Base-by-base conservation (phyloP, 2,888 invertebrate species). In the Drosophila fulvimacula region DNA sequence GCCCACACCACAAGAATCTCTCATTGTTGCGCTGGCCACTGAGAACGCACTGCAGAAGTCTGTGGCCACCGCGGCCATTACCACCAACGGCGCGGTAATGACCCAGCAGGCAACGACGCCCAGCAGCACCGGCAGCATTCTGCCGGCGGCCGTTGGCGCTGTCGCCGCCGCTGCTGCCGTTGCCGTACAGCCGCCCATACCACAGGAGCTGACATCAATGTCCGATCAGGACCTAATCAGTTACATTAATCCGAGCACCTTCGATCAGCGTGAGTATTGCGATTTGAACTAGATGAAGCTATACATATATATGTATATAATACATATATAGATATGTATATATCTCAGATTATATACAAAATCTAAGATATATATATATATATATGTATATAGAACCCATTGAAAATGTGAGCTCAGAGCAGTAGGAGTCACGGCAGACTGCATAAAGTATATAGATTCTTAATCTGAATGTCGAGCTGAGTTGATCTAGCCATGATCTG, bases 181-280 rank as follows among this genome's bases (percentile, higher is more conserved):
- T 32, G 89, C 91, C 17, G 81, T 91, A 5, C 84, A 91, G 41
- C 84, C 90, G 17, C 95, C 95, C 94, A 94, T 94, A 93, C 96
- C 94, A 58, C 95, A 96, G 90, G 95, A 96, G 51, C 94, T 97
- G 81, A 96, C 96, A 11, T 95, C 96, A 86, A 96, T 97, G 95
- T 96, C 96, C 74, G 97, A 97, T 92, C 96, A 96, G 92, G 97
- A 97, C 93, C 94, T 97, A 81, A 94, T 97, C 82, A 97, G 96
- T 92, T 96, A 97, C 93, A 97, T 97, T 82, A 97, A 97, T 93
- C 96, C 97, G 56, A 96, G 96, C 93, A 96, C 96, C 92, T 97
- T 97, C 92, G 97, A 97, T 93, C 96, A 95, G 94, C 95, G 95
- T 95, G 94, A 93, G 94, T 86, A 30, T 5, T 7, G 1, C 6